Conservation (phyloP, 2,888 invertebrate genomes). For the Tubulanus polymorphus region DNA sequence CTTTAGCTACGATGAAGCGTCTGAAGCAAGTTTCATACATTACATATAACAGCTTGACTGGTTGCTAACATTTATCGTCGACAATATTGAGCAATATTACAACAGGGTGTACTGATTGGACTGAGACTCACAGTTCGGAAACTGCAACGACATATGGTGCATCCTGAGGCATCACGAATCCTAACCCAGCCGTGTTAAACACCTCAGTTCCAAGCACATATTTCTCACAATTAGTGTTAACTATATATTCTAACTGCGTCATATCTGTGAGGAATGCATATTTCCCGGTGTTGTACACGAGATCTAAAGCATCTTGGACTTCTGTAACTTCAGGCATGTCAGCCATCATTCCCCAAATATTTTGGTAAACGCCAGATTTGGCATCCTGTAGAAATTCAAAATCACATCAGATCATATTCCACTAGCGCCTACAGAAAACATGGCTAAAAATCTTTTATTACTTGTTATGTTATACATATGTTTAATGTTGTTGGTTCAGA, state of each 20-base stretch:
- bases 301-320: slow-evolving; percentile 18
- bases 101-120: too few relatives aligned
- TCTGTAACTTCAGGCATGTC: slow-evolving; percentile 17
- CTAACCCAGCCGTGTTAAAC: slow-evolving; percentile 24
- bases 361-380: slow-evolving; percentile 19
- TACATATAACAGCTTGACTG: too few relatives aligned
- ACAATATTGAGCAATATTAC: too few relatives aligned
- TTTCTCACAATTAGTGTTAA: slow-evolving; percentile 17
- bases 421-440: too few relatives aligned
- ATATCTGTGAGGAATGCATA: slow-evolving; percentile 26
- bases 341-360: slow-evolving; percentile 13
- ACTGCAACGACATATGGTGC: slow-evolving; percentile 18
- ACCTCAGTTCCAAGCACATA: slow-evolving; percentile 22
- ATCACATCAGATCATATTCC: too few relatives aligned
- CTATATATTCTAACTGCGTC: slow-evolving; percentile 21
- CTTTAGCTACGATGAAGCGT: too few relatives aligned
- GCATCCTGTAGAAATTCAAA: slow-evolving; percentile 22
- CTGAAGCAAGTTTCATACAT: too few relatives aligned
- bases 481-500: too few relatives aligned
- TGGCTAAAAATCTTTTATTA: too few relatives aligned
- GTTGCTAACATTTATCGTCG: too few relatives aligned
- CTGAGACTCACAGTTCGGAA: neutral
- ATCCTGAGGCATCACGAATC: slow-evolving; percentile 23
- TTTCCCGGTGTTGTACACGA: slow-evolving; percentile 12
- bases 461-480: too few relatives aligned